Percentiles rank a stretch among this genome's conserved stretches.
These are phyloP conservation scores for Agrotis exclamationis DNA, from an alignment of 2,888 invertebrate genomes.

Conservation along the genomic window DNA sequence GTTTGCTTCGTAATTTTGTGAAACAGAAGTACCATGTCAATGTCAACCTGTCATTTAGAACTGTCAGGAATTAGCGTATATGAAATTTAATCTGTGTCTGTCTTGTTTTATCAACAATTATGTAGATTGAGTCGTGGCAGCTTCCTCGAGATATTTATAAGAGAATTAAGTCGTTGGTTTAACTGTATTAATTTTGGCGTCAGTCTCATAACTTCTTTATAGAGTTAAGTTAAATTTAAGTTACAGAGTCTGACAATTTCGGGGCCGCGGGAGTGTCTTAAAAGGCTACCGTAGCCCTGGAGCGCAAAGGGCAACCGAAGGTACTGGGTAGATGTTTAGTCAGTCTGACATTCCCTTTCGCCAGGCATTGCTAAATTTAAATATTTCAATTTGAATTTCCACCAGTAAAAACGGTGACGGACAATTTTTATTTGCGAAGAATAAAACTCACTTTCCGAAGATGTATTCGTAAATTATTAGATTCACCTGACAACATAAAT, in stretches of 20 bases:
- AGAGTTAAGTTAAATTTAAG: not conserved
- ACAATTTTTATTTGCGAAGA: not conserved
- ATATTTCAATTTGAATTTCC: too few relatives aligned
- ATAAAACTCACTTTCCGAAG: not conserved
- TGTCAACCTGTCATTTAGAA: slow-evolving; percentile 48
- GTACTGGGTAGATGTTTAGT: too few relatives aligned
- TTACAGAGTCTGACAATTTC: not conserved
- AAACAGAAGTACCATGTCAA: slow-evolving; percentile 8
- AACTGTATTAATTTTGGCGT: slow-evolving; percentile 1
- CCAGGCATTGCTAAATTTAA: too few relatives aligned
- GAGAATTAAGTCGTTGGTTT: slow-evolving; percentile 19
- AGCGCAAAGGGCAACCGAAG: too few relatives aligned
- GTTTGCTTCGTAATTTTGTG: slow-evolving; percentile 44
- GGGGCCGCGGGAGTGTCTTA: too few relatives aligned
- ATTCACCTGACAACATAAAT: not conserved
- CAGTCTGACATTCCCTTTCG: too few relatives aligned
- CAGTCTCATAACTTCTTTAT: not conserved
- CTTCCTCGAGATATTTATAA: slow-evolving; percentile 5
- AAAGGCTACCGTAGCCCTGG: too few relatives aligned
- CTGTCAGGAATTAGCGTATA: slow-evolving; percentile 41
- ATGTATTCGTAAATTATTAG: not conserved
- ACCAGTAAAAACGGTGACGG: too few relatives aligned
- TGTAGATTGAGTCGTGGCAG: slow-evolving; percentile 29
- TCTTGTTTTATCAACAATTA: slow-evolving; percentile 37
- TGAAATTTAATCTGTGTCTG: slow-evolving; percentile 48